Evolutionary conservation across 2,888 invertebrate species (phyloP), one percentile per base, ranked within the genome.

Genomic region (Sceliomorpha sp.): DNA sequence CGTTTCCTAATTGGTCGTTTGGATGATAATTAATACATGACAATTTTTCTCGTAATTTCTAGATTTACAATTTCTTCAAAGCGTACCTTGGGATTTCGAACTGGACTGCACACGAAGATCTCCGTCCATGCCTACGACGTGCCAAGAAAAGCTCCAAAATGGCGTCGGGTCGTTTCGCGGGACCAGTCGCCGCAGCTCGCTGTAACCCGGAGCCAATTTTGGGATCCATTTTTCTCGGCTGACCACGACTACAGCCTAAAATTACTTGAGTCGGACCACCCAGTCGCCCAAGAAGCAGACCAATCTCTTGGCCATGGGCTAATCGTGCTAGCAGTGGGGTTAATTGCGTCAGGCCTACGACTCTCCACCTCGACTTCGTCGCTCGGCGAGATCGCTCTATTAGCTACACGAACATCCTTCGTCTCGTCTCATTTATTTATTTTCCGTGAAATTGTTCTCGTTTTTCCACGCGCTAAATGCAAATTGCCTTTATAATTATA

Each of bases 231-330:
- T 85, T 81, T 76, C 78, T 78, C 69, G 74, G 73, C 66, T 74
- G 74, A 73, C 74, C 73, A 68, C 32, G 13, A 24, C 32, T 29
- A 14, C 56, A 50, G 81, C 78, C 81, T 36, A 83, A 85, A 85
- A 86, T 86, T 86, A 84, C 75, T 78, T 74, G 63, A 77, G 72
- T 67, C 45, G 82, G 86, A 85, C 86, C 85, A 86, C 86, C 86
- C 86, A 86, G 83, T 62, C 73, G 72, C 72, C 48, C 29, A 62
- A 71, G 66, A 67, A 76, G 71, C 80, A 79, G 78, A 45, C 85
- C 86, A 86, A 86, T 85, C 86, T 85, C 79, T 76, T 73, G 79
- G 77, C 80, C 77, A 79, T 77, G 82, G 77, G 77, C 81, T 85
- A 84, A 85, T 85, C 84, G 80, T 77, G 78, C 70, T 75, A 70